A percentile compares a stretch with the other conserved stretches of the same genome.
Evolutionary conservation across 2,797 vertebrate species (phyloP).

Genomic region (Bradypodion pumilum): DNA sequence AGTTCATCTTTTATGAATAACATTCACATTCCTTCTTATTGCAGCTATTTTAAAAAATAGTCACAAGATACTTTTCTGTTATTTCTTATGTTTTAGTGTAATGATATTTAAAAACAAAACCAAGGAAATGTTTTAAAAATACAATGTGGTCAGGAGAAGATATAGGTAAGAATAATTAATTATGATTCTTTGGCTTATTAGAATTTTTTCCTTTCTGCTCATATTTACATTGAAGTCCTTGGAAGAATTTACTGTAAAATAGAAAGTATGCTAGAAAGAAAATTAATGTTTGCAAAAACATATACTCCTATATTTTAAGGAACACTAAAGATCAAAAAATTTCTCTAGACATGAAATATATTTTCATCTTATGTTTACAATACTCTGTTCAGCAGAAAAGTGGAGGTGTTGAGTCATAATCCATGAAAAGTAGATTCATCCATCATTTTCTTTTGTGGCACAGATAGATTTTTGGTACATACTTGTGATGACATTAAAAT

Average conservation of each 20-base stretch:
- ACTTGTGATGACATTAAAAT: slow-evolving; percentile 15
- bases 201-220: accelerated
- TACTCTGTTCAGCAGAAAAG: slow-evolving; percentile 8
- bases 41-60: neutral
- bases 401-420: slow-evolving; percentile 9
- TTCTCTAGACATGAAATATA: slow-evolving; percentile 2
- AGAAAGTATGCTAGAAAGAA: neutral
- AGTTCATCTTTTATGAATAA: neutral
- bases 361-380: slow-evolving; percentile 19
- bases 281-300: neutral
- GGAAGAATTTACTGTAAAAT: neutral
- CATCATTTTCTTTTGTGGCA: slow-evolving; percentile 20
- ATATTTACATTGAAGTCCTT: neutral
- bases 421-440: slow-evolving; percentile 25
- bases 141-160: neutral
- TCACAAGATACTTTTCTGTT: accelerated
- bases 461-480: slow-evolving; percentile 10
- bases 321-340: neutral
- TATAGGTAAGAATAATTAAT: neutral
- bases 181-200: neutral
- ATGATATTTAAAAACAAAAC: too few relatives aligned
- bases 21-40: neutral
- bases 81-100: too few relatives aligned
- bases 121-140: neutral
- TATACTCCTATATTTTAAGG: neutral